A percentile compares a stretch with the other conserved stretches of the same genome.
phyloP scores from a whole-genome alignment of 1,140 invertebrate species.

The Eurosta solidaginis region DNA sequence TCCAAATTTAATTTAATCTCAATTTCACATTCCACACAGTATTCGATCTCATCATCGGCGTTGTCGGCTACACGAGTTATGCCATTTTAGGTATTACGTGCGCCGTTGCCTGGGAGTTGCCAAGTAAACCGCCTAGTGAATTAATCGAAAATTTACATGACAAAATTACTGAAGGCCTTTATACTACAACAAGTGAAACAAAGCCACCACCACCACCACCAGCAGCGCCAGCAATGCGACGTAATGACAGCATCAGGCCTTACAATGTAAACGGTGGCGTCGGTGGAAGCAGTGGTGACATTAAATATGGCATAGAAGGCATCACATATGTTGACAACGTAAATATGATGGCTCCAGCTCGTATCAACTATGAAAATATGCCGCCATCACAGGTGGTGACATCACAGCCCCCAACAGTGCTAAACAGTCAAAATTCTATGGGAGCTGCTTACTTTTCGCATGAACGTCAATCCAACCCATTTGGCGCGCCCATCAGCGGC shows the following conservation, averaged over 20 bases:
- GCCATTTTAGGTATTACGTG: constrained; percentile 73
- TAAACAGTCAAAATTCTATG: neutral
- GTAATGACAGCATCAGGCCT: neutral
- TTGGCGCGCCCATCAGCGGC: neutral
- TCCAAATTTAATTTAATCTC: neutral
- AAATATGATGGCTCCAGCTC: neutral
- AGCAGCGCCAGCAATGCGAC: neutral
- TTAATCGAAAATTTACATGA: constrained; percentile 53
- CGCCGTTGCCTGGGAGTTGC: constrained; percentile 75
- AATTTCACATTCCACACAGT: constrained; percentile 34
- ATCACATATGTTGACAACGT: constrained; percentile 2
- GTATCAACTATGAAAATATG: neutral
- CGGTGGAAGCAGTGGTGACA: neutral
- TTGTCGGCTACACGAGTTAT: constrained; percentile 56
- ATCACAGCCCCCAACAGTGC: neutral
- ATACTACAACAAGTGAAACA: constrained; percentile 50
- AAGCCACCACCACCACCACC: neutral
- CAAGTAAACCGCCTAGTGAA: constrained; percentile 64
- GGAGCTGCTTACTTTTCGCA: neutral
- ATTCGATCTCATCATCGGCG: constrained; percentile 56
- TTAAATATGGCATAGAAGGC: neutral
- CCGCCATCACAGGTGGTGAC: neutral
- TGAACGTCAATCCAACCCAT: neutral
- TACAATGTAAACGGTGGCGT: neutral
- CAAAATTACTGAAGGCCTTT: constrained; percentile 52